phyloP scores from a whole-genome alignment of 2,888 invertebrate genomes.

The Cylindroiulus punctatus region DNA sequence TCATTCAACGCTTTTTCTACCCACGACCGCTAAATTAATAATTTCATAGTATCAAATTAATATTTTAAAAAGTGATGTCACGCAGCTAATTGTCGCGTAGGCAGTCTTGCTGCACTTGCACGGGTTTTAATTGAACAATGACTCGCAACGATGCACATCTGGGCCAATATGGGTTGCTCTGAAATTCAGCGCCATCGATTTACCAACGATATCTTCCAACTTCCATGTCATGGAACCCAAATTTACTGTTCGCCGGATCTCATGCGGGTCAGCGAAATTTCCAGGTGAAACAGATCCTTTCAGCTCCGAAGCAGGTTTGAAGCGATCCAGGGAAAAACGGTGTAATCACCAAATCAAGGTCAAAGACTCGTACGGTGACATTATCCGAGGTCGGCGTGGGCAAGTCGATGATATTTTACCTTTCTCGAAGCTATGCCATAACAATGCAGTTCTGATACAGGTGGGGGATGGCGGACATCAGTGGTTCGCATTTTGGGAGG shows the following conservation, averaged over 20 bases:
- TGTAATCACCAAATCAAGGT: conserved; percentile 9
- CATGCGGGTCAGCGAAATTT: background rate
- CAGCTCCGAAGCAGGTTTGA: background rate
- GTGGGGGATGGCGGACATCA: background rate
- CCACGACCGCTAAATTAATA: conserved; percentile 40
- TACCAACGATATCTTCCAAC: background rate
- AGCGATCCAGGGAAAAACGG: background rate
- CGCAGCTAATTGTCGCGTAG: conserved; percentile 30
- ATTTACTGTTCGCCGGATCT: background rate
- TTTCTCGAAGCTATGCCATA: conserved; percentile 6
- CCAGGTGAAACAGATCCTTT: background rate
- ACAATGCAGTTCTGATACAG: background rate
- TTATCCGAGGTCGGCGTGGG: conserved; percentile 16
- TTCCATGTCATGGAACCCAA: background rate
- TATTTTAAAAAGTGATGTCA: conserved; percentile 37
- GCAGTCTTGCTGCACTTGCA: background rate
- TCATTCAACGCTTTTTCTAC: conserved; percentile 38
- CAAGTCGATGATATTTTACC: conserved; percentile 44
- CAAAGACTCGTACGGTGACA: conserved; percentile 19
- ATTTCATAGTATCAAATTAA: conserved; percentile 24
- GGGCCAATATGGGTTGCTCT: background rate
- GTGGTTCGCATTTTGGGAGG: background rate
- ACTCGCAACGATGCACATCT: background rate
- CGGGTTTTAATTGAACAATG: conserved; percentile 20
- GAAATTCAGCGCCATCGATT: background rate